Base-by-base conservation (phyloP, 2,888 invertebrate species). In the Diaprepes abbreviatus region DNA sequence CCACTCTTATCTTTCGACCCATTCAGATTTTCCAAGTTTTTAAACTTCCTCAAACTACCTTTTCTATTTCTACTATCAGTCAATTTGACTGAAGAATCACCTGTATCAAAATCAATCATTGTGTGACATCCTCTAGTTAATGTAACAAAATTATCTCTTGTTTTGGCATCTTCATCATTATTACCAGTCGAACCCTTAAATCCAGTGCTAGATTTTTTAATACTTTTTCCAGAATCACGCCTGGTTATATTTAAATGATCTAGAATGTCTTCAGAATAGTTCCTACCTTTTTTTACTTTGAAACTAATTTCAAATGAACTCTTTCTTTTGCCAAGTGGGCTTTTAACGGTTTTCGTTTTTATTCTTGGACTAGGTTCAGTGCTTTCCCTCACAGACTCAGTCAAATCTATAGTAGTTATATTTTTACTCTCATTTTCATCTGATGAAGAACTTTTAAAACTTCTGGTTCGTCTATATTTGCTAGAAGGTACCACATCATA, bases 281-380 rank as follows among this genome's bases (percentile, higher is more conserved):
- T 24, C 3, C 24, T 14, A 2, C 14, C 9, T 10, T 19, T n/a
- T 24, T 58, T 28, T 1, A 9, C 12, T 4, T 16, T 16, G 17
- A 58, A 58, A 40, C 43, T 58, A 3, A 58, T 14, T 24, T 58
- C 58, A 24, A 58, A 24, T 3, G 58, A 58, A 28, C 48, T 28
- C 28, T 48, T 48, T 4, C 28, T 48, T 24, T 6, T 14, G 1
- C 12, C 14, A 7, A 14, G 1, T 14, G 28, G 0, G 6, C 2
- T 6, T 12, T 48, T 28, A 28, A 7, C 28, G 24, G n/a, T 10
- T 12, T 24, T 28, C 21, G n/a, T 1, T 14, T 12, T 48, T 12
- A 14, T 48, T 6, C 5, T 21, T 2, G 21, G 21, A 21, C 45
- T 21, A n/a, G 45, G 0, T n/a, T 10, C 21, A n/a, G 5, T n/a